Percentiles rank a stretch among this genome's conserved stretches.
Conservation (phyloP, 2,113 vertebrate species). For the Scopus umbretta region DNA sequence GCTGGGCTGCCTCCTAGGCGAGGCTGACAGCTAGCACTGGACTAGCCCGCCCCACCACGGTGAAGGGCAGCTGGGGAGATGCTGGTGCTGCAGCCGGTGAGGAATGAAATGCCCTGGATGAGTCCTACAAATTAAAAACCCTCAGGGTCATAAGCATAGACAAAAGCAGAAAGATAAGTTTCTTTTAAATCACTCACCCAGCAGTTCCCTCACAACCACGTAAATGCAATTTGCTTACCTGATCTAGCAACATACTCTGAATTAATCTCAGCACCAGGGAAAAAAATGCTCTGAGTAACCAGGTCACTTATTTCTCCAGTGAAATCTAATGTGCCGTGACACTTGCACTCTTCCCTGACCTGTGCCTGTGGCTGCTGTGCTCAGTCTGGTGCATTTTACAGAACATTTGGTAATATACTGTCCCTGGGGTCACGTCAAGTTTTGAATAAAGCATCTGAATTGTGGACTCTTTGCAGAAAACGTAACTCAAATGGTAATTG, state of each 20-base stretch:
- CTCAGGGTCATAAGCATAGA: neutral
- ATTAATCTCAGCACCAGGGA: neutral
- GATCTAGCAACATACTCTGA: neutral
- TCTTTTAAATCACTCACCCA: neutral
- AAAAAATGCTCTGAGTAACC: neutral
- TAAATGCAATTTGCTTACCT: neutral
- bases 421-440: neutral
- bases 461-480: constrained; percentile 2
- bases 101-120: neutral
- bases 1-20: neutral
- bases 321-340: neutral
- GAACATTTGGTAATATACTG: constrained; percentile 17
- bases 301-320: constrained; percentile 3
- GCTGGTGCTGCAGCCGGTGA: neutral
- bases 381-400: constrained; percentile 46
- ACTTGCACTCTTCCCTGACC: neutral
- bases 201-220: neutral
- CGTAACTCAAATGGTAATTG: neutral
- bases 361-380: neutral
- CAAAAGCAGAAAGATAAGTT: neutral
- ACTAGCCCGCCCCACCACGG: too few relatives aligned
- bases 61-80: neutral
- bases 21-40: neutral
- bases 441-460: neutral
- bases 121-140: neutral